These are phyloP conservation scores for Bimastos eiseni DNA, from an alignment of 2,888 invertebrate genomes.

Conservation along the genomic window DNA sequence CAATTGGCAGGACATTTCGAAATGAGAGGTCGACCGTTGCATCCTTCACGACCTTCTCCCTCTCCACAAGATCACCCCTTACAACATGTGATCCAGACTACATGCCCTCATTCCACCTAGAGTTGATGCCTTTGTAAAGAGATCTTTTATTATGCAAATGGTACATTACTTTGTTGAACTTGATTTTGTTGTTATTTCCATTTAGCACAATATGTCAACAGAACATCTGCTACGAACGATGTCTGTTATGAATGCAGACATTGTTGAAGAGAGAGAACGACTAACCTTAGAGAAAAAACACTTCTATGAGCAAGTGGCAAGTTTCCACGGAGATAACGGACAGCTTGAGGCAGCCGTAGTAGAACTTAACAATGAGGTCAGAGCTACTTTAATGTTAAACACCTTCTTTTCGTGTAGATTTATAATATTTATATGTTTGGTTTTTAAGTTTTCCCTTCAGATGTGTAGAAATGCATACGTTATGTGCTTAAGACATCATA, in stretches of 20 bases:
- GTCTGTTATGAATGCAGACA: neutral
- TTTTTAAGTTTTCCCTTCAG: neutral
- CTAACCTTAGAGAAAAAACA: neutral
- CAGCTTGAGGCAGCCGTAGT: neutral
- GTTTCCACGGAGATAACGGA: neutral
- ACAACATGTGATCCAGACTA: no score
- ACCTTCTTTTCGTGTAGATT: neutral
- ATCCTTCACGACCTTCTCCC: no score
- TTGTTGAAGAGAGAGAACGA: constrained; percentile 17
- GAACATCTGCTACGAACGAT: neutral
- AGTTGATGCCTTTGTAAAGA: no score
- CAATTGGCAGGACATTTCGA: neutral
- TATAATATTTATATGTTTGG: neutral
- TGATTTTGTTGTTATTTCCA: neutral
- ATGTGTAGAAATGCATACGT: neutral
- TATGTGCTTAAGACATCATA: neutral
- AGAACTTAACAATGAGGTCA: neutral
- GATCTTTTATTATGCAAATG: no score
- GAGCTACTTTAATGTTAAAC: neutral
- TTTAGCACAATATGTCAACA: constrained; percentile 7
- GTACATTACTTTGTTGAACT: neutral
- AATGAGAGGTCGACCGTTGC: no score
- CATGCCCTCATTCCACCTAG: no score
- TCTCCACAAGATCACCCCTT: no score
- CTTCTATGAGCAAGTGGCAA: neutral